phyloP scores from a whole-genome alignment of 1,140 invertebrate genomes.

The Drosophila rufa region DNA sequence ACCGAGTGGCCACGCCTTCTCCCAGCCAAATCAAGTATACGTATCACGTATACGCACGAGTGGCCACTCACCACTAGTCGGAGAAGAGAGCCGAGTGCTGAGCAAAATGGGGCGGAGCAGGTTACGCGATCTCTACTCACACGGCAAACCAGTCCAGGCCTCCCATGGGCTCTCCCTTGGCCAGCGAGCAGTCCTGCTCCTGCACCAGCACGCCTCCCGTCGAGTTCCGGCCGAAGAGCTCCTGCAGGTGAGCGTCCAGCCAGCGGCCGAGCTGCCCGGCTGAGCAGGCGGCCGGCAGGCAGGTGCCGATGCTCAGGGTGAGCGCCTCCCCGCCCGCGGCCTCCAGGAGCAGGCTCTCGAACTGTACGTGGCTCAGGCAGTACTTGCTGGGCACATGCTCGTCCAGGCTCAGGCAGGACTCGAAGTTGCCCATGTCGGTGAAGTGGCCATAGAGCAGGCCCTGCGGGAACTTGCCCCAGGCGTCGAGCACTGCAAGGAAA shows the following conservation, averaged over 20 bases:
- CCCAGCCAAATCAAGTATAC: constrained; percentile 9
- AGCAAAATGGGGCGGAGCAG: not conserved
- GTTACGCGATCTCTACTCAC: constrained; percentile 47
- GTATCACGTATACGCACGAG: constrained; percentile 12
- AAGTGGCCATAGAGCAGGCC: constrained; percentile 78
- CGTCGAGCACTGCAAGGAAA: constrained; percentile 61
- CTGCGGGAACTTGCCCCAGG: constrained; percentile 78
- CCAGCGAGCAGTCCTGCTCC: constrained; percentile 47
- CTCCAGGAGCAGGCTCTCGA: constrained; percentile 39
- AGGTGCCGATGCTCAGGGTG: constrained; percentile 57
- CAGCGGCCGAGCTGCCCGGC: constrained; percentile 48
- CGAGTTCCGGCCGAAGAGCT: constrained; percentile 29
- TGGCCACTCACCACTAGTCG: constrained; percentile 13
- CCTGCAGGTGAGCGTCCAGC: constrained; percentile 38
- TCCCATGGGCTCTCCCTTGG: constrained; percentile 16
- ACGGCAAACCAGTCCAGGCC: constrained; percentile 68
- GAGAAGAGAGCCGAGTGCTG: not conserved
- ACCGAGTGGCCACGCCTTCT: not conserved
- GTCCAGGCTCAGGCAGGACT: constrained; percentile 54
- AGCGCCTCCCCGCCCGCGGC: constrained; percentile 3
- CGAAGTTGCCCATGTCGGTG: constrained; percentile 72
- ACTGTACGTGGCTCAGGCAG: constrained; percentile 55
- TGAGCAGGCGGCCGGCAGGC: constrained; percentile 56
- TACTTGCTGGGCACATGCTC: constrained; percentile 41
- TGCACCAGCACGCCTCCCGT: constrained; percentile 29